These are phyloP conservation scores for Threskiornis aethiopicus DNA, from an alignment of 2,797 vertebrate genomes.

Conservation along the genomic window DNA sequence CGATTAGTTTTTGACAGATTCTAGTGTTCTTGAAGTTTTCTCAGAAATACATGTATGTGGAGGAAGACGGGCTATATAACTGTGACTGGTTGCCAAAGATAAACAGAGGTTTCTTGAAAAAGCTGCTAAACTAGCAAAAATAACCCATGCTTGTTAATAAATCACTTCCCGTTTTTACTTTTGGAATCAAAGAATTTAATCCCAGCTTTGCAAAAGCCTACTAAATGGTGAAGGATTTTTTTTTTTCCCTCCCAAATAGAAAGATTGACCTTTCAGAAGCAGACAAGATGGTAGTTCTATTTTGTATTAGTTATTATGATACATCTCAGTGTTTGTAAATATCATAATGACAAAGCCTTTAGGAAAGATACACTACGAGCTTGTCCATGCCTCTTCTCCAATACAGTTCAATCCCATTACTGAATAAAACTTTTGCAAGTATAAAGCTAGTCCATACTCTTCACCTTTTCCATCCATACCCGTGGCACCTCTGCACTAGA, in stretches of 20 bases:
- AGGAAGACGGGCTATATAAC: neutral
- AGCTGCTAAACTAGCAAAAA: constrained; percentile 10
- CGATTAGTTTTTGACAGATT: neutral
- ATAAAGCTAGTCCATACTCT: neutral
- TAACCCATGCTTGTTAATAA: neutral
- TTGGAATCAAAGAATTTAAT: neutral
- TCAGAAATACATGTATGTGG: neutral
- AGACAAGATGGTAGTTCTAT: neutral
- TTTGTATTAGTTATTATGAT: neutral
- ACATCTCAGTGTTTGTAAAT: neutral
- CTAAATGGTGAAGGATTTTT: neutral
- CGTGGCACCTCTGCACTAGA: neutral
- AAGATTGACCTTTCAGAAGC: neutral
- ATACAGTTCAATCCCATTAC: neutral
- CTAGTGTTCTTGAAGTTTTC: neutral
- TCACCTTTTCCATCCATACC: neutral
- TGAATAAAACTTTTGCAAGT: neutral
- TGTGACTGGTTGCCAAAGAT: neutral
- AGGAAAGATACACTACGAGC: neutral
- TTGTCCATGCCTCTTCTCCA: neutral
- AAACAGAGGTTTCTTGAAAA: constrained; percentile 14
- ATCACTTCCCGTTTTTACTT: neutral
- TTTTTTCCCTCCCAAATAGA: neutral
- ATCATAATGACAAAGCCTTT: neutral
- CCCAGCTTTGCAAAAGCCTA: neutral